Evolutionary conservation across 2,797 vertebrate genomes (phyloP).

Genomic region (Amniataba percoides): DNA sequence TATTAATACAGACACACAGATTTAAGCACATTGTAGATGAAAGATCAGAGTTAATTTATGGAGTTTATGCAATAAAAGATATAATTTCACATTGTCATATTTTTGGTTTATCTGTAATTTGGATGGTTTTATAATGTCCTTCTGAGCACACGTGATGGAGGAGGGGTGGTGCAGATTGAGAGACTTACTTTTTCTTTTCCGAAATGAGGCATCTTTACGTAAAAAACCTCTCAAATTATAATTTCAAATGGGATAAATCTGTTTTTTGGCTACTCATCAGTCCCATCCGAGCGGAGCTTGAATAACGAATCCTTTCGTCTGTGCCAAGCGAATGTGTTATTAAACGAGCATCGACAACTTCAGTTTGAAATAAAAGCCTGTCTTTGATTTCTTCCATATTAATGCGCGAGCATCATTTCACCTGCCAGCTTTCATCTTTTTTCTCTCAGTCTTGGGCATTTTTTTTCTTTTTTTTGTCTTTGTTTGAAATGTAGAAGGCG

Average conservation of each 20-base stretch:
- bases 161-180: neutral
- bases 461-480: neutral
- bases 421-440: conserved; percentile 46
- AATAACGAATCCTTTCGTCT: conserved; percentile 41
- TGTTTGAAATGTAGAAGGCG: neutral
- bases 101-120: neutral
- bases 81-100: neutral
- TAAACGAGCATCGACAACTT: conserved; percentile 46
- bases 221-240: conserved; percentile 40
- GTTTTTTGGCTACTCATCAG: conserved; percentile 44
- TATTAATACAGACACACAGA: neutral
- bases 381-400: conserved; percentile 32
- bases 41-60: neutral
- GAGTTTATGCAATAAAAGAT: neutral
- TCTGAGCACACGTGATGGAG: neutral
- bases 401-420: conserved; percentile 47
- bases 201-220: conserved; percentile 16
- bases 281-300: conserved; percentile 34
- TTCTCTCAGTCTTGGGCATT: conserved; percentile 31
- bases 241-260: conserved; percentile 58
- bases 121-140: neutral
- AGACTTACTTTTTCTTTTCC: conserved; percentile 12
- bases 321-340: conserved; percentile 54
- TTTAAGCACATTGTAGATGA: neutral
- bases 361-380: conserved; percentile 23